Percentiles rank a stretch among this genome's conserved stretches.
Evolutionary conservation across 2,113 vertebrate genomes (phyloP).

Genomic region (Oophaga pumilio): DNA sequence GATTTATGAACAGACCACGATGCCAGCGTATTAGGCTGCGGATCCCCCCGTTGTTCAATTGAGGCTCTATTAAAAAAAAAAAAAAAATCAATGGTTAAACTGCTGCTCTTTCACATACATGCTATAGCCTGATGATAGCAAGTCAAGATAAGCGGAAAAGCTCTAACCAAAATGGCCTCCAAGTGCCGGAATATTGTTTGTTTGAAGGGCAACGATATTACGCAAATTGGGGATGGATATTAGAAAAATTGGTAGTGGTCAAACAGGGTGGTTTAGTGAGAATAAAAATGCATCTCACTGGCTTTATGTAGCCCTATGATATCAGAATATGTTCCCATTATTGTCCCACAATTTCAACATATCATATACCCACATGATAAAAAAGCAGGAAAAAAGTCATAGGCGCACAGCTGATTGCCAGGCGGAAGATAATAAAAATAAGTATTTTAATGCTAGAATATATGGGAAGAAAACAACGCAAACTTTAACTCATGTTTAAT

Average conservation of each 20-base stretch:
- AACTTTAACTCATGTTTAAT: too few relatives aligned
- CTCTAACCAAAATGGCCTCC: neutral
- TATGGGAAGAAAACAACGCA: too few relatives aligned
- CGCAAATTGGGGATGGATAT: neutral
- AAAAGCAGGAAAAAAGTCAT: too few relatives aligned
- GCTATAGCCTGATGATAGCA: slow-evolving; percentile 37
- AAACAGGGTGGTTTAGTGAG: neutral
- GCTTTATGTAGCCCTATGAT: too few relatives aligned
- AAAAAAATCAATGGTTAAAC: slow-evolving; percentile 52
- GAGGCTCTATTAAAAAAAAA: slow-evolving; percentile 32
- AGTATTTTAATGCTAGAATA: too few relatives aligned
- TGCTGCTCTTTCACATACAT: slow-evolving; percentile 46
- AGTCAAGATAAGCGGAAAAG: neutral
- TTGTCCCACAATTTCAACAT: too few relatives aligned
- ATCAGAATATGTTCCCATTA: too few relatives aligned
- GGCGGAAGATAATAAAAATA: too few relatives aligned
- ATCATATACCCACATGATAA: too few relatives aligned
- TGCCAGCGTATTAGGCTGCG: slow-evolving; percentile 49
- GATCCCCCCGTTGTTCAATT: slow-evolving; percentile 34
- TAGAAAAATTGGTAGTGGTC: neutral
- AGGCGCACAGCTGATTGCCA: too few relatives aligned
- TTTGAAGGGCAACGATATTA: neutral
- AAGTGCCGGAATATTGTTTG: neutral
- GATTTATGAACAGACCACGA: slow-evolving; percentile 57
- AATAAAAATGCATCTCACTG: too few relatives aligned